Percentiles rank a stretch among this genome's conserved stretches.
phyloP scores from a whole-genome alignment of 2,888 invertebrate genomes.

The Germaria angustata region DNA sequence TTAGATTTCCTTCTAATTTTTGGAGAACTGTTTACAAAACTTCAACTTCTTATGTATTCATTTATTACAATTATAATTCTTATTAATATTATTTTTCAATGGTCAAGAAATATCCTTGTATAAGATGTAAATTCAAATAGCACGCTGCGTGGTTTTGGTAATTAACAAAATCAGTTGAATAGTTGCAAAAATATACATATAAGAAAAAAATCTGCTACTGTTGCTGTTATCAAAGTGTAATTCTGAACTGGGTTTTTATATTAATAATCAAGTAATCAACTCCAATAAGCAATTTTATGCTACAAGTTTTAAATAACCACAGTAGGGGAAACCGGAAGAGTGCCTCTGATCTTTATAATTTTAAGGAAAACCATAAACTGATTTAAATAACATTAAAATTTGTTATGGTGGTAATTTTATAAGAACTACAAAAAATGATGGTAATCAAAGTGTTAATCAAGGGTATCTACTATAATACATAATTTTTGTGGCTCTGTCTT shows the following conservation, averaged over 20 bases:
- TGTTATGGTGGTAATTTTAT: neutral
- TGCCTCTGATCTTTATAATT: neutral
- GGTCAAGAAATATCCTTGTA: neutral
- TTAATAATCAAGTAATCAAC: neutral
- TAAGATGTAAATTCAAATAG: neutral
- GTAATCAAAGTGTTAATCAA: neutral
- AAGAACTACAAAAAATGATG: neutral
- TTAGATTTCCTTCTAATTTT: neutral
- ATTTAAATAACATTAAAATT: neutral
- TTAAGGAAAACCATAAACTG: neutral
- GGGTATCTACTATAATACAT: too few species aligned
- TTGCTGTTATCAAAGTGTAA: neutral
- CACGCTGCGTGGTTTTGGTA: neutral
- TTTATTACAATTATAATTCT: neutral
- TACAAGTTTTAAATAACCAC: neutral
- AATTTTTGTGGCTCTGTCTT: too few species aligned
- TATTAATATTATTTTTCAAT: neutral
- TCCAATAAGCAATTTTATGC: neutral
- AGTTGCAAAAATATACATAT: neutral
- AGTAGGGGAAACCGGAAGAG: neutral
- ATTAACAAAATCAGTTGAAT: neutral
- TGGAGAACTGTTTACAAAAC: neutral
- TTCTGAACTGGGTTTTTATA: neutral
- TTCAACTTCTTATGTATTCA: neutral
- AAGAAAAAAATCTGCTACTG: neutral